Conservation (phyloP, 2,888 invertebrate genomes). For the Pocota personata region DNA sequence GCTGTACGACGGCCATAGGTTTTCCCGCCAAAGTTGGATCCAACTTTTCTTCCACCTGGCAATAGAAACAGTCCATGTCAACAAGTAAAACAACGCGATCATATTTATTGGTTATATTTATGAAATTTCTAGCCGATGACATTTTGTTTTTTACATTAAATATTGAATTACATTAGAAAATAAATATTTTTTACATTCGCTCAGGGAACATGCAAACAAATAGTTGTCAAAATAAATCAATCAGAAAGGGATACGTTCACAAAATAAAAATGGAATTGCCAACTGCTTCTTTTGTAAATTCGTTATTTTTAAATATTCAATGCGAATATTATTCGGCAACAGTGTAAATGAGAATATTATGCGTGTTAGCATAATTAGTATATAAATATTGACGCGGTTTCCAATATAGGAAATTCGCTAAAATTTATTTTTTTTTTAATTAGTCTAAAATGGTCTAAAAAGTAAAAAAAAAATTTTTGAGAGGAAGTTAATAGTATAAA, state of each 20-base stretch:
- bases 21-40: constrained; percentile 91
- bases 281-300: background rate
- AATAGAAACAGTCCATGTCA: constrained; percentile 99
- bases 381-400: no score
- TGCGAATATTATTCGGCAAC: no score
- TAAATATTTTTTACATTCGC: background rate
- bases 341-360: no score
- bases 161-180: constrained; percentile 2
- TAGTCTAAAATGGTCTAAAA: no score
- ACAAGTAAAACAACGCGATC: constrained; percentile 92
- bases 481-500: no score
- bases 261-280: background rate
- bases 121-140: constrained; percentile 74
- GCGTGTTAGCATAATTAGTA: no score
- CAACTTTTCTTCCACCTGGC: constrained; percentile 98
- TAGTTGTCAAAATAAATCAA: background rate
- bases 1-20: constrained; percentile 98
- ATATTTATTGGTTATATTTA: constrained; percentile 80
- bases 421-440: no score
- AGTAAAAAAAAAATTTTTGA: no score
- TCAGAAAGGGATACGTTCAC: background rate
- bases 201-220: background rate
- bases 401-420: no score
- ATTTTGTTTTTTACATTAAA: constrained; percentile 25
- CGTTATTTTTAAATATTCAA: background rate